phyloP scores from a whole-genome alignment of 1,140 invertebrate genomes.

The Glossosoma conforme region DNA sequence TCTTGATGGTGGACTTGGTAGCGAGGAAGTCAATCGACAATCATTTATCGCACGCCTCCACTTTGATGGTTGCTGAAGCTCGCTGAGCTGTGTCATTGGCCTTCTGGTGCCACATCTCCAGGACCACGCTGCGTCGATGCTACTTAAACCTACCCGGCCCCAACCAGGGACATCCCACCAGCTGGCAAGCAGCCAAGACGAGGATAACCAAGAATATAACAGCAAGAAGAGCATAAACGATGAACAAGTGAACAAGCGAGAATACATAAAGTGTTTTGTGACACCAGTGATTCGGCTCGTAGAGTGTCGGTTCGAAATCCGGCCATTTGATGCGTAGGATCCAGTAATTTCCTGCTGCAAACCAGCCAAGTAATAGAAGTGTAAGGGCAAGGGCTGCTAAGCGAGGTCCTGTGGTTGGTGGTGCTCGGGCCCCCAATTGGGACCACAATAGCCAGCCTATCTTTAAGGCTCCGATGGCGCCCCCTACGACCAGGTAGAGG shows the following conservation, averaged over 20 bases:
- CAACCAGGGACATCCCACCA: constrained; percentile 64
- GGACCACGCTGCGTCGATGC: constrained; percentile 53
- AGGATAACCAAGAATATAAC: constrained; percentile 55
- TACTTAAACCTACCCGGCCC: constrained; percentile 57
- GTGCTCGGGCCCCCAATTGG: constrained; percentile 54
- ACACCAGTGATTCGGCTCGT: constrained; percentile 71
- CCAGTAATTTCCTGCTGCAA: constrained; percentile 74
- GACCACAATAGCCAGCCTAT: constrained; percentile 66
- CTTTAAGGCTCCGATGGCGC: constrained; percentile 64
- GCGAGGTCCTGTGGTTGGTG: constrained; percentile 45
- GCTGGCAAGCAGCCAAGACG: constrained; percentile 57
- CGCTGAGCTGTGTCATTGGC: constrained; percentile 49
- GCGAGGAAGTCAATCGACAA: constrained; percentile 27
- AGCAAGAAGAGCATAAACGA: constrained; percentile 60
- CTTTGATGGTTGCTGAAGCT: constrained; percentile 36
- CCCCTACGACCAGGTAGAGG: constrained; percentile 79
- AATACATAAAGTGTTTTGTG: constrained; percentile 73
- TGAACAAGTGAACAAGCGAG: constrained; percentile 65
- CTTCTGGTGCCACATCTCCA: constrained; percentile 50
- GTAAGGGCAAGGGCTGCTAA: constrained; percentile 57
- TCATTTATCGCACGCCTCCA: constrained; percentile 36
- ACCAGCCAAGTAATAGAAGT: constrained; percentile 70
- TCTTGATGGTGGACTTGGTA: constrained; percentile 12
- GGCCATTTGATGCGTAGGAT: constrained; percentile 73
- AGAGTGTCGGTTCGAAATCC: constrained; percentile 60